Evolutionary conservation across 2,797 vertebrate species (phyloP).

Genomic region (Fringilla coelebs): DNA sequence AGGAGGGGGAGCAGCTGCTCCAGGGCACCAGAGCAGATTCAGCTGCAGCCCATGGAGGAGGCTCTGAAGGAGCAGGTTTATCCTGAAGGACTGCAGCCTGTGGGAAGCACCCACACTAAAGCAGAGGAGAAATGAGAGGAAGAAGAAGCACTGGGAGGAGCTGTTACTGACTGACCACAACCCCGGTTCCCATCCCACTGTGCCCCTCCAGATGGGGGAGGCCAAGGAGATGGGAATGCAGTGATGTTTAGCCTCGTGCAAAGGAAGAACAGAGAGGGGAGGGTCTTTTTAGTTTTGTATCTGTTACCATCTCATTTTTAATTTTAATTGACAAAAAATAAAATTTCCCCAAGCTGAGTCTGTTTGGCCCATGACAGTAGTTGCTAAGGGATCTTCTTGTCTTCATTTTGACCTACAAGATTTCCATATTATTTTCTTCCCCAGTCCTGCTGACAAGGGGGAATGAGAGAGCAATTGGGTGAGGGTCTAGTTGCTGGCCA

Average conservation of each 20-base stretch:
- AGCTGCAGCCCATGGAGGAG: neutral
- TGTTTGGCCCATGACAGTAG: neutral
- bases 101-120: neutral
- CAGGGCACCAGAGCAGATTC: neutral
- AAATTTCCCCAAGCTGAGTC: neutral
- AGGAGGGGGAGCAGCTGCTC: neutral
- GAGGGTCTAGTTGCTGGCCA: neutral
- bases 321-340: neutral
- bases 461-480: neutral
- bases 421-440: neutral
- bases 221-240: neutral
- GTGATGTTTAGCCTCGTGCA: neutral
- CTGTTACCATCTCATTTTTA: neutral
- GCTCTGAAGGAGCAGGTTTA: neutral
- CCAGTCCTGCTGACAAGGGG: rapidly evolving
- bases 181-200: rapidly evolving
- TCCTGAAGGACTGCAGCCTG: neutral
- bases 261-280: neutral
- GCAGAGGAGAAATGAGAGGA: neutral
- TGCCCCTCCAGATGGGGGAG: rapidly evolving
- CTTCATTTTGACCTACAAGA: neutral
- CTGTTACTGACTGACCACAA: neutral
- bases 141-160: neutral
- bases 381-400: neutral
- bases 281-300: neutral